phyloP scores from a whole-genome alignment of 2,888 invertebrate species.

The Xylocampa areola region DNA sequence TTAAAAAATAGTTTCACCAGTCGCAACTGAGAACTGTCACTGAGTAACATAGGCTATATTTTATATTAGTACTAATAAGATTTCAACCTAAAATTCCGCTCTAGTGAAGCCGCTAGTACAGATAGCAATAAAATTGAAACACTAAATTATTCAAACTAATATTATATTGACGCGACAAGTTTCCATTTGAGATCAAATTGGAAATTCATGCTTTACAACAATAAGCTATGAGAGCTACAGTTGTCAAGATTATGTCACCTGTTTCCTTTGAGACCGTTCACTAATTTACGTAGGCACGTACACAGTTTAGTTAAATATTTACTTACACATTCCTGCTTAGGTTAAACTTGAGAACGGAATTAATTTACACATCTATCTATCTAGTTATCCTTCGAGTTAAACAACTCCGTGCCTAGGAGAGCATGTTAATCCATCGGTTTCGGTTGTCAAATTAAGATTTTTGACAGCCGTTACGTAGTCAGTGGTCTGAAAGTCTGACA shows the following conservation, averaged over 20 bases:
- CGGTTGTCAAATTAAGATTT: too few species aligned
- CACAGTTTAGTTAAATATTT: neutral
- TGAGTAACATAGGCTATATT: too few species aligned
- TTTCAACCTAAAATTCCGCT: too few species aligned
- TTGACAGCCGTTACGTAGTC: too few species aligned
- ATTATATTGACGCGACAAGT: neutral
- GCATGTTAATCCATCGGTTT: neutral
- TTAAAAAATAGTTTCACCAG: too few species aligned
- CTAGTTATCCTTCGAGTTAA: too few species aligned
- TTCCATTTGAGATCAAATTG: constrained; percentile 1
- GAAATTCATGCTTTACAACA: neutral
- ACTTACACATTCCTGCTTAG: neutral
- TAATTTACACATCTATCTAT: neutral
- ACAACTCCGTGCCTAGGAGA: too few species aligned
- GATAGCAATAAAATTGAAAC: too few species aligned
- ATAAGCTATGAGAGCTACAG: neutral
- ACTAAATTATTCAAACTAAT: neutral
- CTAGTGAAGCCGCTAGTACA: too few species aligned
- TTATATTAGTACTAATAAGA: too few species aligned
- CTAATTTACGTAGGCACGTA: neutral
- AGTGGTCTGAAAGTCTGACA: too few species aligned
- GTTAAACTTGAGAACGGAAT: neutral
- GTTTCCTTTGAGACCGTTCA: constrained; percentile 4
- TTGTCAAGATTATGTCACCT: constrained; percentile 1
- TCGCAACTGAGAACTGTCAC: too few species aligned